Evolutionary conservation across 1,140 invertebrate species (phyloP), one percentile per base, ranked within the genome.

Genomic region (Ectropis grisescens): DNA sequence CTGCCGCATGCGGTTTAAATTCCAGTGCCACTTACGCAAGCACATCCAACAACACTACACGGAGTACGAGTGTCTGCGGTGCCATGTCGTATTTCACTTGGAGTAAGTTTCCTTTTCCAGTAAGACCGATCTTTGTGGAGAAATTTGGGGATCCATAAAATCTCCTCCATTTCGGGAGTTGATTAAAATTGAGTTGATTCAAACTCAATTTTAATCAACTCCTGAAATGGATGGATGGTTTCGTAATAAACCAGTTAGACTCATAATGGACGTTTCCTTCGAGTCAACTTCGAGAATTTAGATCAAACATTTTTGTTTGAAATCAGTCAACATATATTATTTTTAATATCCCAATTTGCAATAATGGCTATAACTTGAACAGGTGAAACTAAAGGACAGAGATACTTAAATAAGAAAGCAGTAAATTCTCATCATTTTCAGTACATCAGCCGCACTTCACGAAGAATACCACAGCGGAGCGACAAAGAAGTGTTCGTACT

Each of bases 1-100:
- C 37, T 80, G 75, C 16, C 55, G 43, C 0, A 65, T 64, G 50
- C 48, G 66, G 0, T 70, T 65, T 41, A 67, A 54, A 24, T 55
- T 55, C 41, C 50, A 57, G 1, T 62, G 61, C 11, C 37, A 61
- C 9, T 16, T 74, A 4, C 46, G 45, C 0, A 60, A 54, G 9
- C 75, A 80, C 24, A 52, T 70, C 22, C 27, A 43, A 1, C 44
- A 64, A 11, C 51, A 55, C 23, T 49, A 41, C 30, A 44, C 29
- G 8, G 33, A 41, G 14, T 50, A 44, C 32, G 29, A 41, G 7
- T 55, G 51, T 13, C 35, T 38, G 22, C 29, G 51, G 1, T 55
- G 51, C 22, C 7, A 37, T 11, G 32, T 46, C 7, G 32, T 50
- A 1, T 55, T 39, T 23, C 22, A 22, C 13, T 13, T 49, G 5